Percentiles rank a stretch among this genome's conserved stretches.
Conservation (phyloP, 2,888 invertebrate genomes). For the Dolomedes plantarius region DNA sequence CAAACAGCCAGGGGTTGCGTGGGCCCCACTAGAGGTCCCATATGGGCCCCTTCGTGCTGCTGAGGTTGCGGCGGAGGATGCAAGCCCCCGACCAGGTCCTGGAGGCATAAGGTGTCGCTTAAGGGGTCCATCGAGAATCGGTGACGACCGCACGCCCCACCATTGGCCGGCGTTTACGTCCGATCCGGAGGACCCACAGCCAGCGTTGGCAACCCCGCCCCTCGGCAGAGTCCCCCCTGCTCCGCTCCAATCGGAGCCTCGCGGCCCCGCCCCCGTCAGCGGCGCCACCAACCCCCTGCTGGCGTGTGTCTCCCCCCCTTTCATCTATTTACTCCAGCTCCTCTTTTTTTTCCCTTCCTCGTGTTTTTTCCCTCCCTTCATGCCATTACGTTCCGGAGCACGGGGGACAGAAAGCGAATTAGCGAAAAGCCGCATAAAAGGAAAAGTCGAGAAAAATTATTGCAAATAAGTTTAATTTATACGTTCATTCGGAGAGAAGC, state of each 20-base stretch:
- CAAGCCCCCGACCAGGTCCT: constrained; percentile 74
- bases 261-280: constrained; percentile 41
- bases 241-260: constrained; percentile 34
- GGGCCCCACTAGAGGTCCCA: constrained; percentile 54
- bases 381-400: constrained; percentile 57
- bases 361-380: constrained; percentile 26
- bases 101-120: constrained; percentile 77
- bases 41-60: constrained; percentile 36
- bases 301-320: constrained; percentile 12
- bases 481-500: constrained; percentile 55
- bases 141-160: constrained; percentile 28
- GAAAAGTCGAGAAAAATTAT: constrained; percentile 70
- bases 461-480: constrained; percentile 72
- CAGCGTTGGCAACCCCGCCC: constrained; percentile 26
- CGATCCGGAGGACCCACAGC: constrained; percentile 24
- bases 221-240: constrained; percentile 11
- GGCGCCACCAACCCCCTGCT: constrained; percentile 52
- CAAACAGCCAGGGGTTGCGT: constrained; percentile 52
- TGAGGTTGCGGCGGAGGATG: constrained; percentile 70
- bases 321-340: constrained; percentile 37
- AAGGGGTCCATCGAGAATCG: constrained; percentile 67
- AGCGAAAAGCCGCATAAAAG: constrained; percentile 66
- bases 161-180: constrained; percentile 64
- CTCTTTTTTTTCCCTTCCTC: background rate
- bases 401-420: constrained; percentile 49